phyloP scores from a whole-genome alignment of 2,888 invertebrate genomes.

The Phyllotreta striolata region DNA sequence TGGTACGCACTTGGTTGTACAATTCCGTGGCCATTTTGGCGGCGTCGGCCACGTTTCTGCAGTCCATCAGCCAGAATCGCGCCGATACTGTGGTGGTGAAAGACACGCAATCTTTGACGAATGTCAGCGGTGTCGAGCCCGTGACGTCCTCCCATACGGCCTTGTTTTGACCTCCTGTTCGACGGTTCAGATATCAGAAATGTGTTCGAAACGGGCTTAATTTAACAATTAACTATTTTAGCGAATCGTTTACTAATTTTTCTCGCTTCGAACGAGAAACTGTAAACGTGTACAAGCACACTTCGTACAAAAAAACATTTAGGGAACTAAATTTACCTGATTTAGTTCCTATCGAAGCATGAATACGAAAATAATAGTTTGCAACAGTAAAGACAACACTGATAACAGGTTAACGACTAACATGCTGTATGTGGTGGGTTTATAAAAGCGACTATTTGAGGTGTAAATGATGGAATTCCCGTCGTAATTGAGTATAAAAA shows the following conservation, averaged over 20 bases:
- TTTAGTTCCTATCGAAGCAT: constrained; percentile 62
- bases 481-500: too few species aligned
- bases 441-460: constrained; percentile 22
- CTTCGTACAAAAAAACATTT: constrained; percentile 33
- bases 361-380: constrained; percentile 61
- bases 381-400: constrained; percentile 60
- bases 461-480: constrained; percentile 13
- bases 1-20: constrained; percentile 75
- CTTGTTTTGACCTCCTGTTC: constrained; percentile 86
- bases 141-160: constrained; percentile 99
- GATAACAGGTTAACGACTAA: constrained; percentile 36
- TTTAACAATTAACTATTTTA: neutral
- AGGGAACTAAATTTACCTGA: constrained; percentile 63
- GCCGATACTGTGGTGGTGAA: constrained; percentile 99
- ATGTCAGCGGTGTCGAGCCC: constrained; percentile 94
- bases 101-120: constrained; percentile 96
- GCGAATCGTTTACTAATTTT: too few species aligned
- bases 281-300: constrained; percentile 34
- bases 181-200: neutral
- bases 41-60: constrained; percentile 92
- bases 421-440: constrained; percentile 31
- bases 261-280: neutral
- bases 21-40: constrained; percentile 96
- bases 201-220: constrained; percentile 1
- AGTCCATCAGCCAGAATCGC: constrained; percentile 98